Base-by-base conservation (phyloP, 2,888 invertebrate species). In the Ashinkailepas kermadecensis region DNA sequence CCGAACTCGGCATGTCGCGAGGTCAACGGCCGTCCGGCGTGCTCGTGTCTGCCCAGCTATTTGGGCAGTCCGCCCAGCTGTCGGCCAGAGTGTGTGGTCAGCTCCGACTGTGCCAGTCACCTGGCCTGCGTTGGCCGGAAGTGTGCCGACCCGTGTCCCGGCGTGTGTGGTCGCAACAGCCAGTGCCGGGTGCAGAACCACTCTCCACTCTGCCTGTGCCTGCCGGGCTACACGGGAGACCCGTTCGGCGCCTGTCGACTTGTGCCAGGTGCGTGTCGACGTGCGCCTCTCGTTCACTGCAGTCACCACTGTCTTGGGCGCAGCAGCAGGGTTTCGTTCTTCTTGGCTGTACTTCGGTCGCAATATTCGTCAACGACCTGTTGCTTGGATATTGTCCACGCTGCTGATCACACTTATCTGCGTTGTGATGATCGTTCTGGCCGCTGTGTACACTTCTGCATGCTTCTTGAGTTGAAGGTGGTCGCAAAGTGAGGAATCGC, bases 81-180 rank as follows among this genome's bases (percentile, higher is more conserved):
- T 86, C 89, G 94, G 83, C 95, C 95, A 11, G 94, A 95, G 87
- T 95, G 95, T 87, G 90, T 94, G 15, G 93, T 94, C 23, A 95
- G 93, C 86, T 93, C 93, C 3, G 95, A 95, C 88, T 96, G 96
- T 88, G 91, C 93, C 54, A 87, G 90, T 65, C 93, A 94, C 83
- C 91, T 92, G 85, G 95, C 95, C 39, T 96, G 96, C 85, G 90
- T 92, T 83, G 92, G 92, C 87, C 92, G 92, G 87, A 93, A 93
- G 89, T 94, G 94, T 87, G 89, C 90, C 86, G 91, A 94, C 88
- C 94, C 94, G 82, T 94, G 94, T 86, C 91, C 91, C 82, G 93
- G 93, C 84, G 81, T 85, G 83, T 84, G 84, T 82, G 84, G 83
- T 6, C 56, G 90, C 3, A 93, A 93, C 86, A 92, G 94, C 6